Conservation (phyloP, 1,140 invertebrate species). For the Protaetia brevitarsis region DNA sequence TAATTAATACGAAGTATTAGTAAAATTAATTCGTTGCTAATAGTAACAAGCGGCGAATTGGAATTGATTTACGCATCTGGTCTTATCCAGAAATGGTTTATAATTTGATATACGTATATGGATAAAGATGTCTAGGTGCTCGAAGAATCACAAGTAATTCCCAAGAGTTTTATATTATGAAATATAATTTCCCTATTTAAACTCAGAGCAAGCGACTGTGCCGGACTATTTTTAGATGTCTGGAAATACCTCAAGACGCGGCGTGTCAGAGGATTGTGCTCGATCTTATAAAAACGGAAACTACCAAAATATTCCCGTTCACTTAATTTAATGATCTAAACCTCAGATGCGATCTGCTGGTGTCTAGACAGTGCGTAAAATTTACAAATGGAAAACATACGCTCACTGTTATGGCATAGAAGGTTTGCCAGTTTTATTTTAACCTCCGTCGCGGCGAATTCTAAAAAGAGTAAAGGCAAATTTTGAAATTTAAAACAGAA, state of each 20-base stretch:
- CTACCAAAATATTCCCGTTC: slow-evolving; percentile 26
- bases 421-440: neutral
- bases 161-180: slow-evolving; percentile 31
- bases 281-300: slow-evolving; percentile 32
- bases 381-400: slow-evolving; percentile 17
- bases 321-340: slow-evolving; percentile 19
- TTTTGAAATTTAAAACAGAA: neutral
- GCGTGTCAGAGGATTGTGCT: slow-evolving; percentile 29
- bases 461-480: neutral
- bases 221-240: slow-evolving; percentile 35
- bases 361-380: slow-evolving; percentile 17
- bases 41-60: too few relatives aligned
- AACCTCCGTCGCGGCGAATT: neutral
- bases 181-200: slow-evolving; percentile 34
- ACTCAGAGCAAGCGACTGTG: slow-evolving; percentile 25
- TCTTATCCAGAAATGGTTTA: too few relatives aligned
- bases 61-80: too few relatives aligned
- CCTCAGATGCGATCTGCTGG: slow-evolving; percentile 9
- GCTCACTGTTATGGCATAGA: slow-evolving; percentile 9
- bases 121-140: neutral
- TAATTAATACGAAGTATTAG: too few relatives aligned
- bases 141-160: slow-evolving; percentile 25
- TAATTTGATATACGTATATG: neutral
- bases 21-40: too few relatives aligned
- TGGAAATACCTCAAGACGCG: slow-evolving; percentile 38